phyloP scores from a whole-genome alignment of 2,888 invertebrate species.

The Busseola fusca region DNA sequence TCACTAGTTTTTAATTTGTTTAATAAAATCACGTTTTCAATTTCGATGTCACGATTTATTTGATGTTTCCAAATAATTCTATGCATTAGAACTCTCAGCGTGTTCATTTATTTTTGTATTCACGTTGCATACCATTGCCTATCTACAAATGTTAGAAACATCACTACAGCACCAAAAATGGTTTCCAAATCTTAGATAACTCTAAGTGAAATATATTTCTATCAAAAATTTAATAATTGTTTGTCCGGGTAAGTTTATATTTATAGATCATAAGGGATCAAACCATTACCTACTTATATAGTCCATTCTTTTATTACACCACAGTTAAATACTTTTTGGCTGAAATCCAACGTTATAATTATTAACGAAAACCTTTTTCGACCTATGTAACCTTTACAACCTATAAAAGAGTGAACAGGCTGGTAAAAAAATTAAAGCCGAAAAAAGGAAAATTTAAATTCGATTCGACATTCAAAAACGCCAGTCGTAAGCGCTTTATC shows the following conservation, averaged over 20 bases:
- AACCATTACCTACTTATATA: no score
- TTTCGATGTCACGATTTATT: background rate
- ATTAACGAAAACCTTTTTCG: background rate
- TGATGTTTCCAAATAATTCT: background rate
- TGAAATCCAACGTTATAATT: background rate
- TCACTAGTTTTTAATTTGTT: background rate
- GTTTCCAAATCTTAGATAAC: background rate
- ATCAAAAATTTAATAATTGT: background rate
- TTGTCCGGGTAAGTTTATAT: no score
- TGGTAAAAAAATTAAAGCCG: slow-evolving; percentile 9
- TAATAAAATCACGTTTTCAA: background rate
- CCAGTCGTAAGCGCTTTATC: slow-evolving; percentile 46
- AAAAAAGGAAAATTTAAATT: slow-evolving; percentile 20
- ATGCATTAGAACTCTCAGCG: background rate
- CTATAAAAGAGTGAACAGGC: background rate
- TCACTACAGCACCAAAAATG: background rate
- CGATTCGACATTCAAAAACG: slow-evolving; percentile 29
- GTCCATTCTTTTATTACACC: no score
- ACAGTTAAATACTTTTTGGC: background rate
- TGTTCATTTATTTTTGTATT: background rate
- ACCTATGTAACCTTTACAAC: background rate
- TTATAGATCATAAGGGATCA: no score
- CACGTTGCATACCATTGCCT: background rate
- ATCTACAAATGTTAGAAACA: background rate
- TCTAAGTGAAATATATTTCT: background rate